Conservation (phyloP, 2,888 invertebrate species). For the Epicampocera succincta region DNA sequence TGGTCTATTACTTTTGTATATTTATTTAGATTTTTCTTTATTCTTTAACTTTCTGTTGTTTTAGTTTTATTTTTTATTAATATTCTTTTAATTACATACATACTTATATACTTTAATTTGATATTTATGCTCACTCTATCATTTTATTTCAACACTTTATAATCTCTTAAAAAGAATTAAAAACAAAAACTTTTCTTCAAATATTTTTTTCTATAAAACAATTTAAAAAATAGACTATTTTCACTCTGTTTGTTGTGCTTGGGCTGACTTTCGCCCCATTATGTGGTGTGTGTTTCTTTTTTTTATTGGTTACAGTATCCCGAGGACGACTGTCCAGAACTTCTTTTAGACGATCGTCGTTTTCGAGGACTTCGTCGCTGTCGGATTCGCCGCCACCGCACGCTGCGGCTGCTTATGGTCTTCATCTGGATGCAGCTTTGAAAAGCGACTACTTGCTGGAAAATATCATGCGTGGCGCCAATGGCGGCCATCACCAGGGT, state of each 20-base stretch:
- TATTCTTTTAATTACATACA: constrained; percentile 16
- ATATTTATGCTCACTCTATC: constrained; percentile 44
- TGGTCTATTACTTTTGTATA: constrained; percentile 19
- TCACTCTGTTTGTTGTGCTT: constrained; percentile 77
- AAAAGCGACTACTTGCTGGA: constrained; percentile 80
- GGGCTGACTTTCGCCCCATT: constrained; percentile 82
- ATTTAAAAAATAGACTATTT: constrained; percentile 55
- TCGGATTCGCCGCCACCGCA: constrained; percentile 80
- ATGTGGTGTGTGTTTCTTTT: constrained; percentile 81
- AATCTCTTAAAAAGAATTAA: constrained; percentile 14
- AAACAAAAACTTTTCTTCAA: constrained; percentile 27
- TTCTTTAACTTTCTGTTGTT: constrained; percentile 14
- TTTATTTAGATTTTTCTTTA: constrained; percentile 45
- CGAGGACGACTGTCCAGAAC: constrained; percentile 76
- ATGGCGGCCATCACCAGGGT: constrained; percentile 71
- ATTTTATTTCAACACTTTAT: constrained; percentile 52
- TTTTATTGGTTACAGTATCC: constrained; percentile 81
- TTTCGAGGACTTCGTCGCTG: constrained; percentile 76
- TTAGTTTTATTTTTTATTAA: constrained; percentile 11
- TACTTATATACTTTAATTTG: constrained; percentile 27
- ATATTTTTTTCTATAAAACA: constrained; percentile 27
- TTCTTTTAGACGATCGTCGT: constrained; percentile 72
- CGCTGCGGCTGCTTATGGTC: constrained; percentile 77
- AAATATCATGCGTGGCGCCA: constrained; percentile 75
- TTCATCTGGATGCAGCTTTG: constrained; percentile 79